Evolutionary conservation across 2,113 vertebrate genomes (phyloP), one percentile per base, ranked within the genome.

Genomic region (Romanogobio albipinnatus): DNA sequence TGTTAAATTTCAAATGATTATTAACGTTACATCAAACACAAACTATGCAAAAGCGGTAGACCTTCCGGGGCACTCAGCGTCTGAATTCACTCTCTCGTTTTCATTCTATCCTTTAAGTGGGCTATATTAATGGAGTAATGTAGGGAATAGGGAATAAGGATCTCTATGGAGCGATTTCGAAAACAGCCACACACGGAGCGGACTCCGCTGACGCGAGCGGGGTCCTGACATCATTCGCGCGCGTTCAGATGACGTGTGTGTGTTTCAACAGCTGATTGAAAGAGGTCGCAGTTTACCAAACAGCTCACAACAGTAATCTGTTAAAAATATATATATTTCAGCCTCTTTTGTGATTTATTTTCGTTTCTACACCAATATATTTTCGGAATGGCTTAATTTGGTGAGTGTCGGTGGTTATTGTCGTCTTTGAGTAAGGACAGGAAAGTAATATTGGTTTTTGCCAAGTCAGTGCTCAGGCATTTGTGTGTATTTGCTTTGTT

Each of bases 391-490:
- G 51, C 78, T 6, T 81, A 66, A 61, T 68, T 10, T 33, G 78
- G 45, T 81, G 61, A 68, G 78, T 68, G 62, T 68, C 78, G 45
- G 17, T 81, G 24, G 47, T 14, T 68, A 10, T 33, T 66, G 45
- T 49, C 26, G 10, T 68, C 61, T 68, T 22, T 81, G 17, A 29
- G 59, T 11, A 62, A 47, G 14, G 77, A 47, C 59, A 51, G 78
- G 9, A 56, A 33, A 61, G 19, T 7, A 24, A 2, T 62, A 19
- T 53, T 33, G 68, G 66, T 82, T 87, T 87, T 43, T 87, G 78
- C 81, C 82, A 77, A 84, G 76, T 86, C 84, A 86, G 84, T 66
- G 78, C 45, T 51, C 26, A 80, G 45, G 76, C 51, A 45, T 82
- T 13, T 68, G 81, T 56, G 4, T 56, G 29, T 39, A 24, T 49